phyloP scores from a whole-genome alignment of 2,113 vertebrate species.

The Ibidorhyncha struthersii region DNA sequence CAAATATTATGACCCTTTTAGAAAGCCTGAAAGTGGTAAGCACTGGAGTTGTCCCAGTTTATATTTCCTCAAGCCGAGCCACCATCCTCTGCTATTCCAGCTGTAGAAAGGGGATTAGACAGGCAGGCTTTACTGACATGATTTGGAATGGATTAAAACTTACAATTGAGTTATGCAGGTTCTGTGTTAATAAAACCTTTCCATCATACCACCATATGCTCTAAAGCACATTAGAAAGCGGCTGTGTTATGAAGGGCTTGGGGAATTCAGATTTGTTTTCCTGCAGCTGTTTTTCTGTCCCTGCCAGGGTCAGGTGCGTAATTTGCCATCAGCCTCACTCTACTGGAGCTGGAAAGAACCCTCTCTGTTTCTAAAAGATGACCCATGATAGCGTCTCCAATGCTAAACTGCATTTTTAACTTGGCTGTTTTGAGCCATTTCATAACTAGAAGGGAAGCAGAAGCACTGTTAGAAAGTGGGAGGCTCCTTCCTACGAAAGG shows the following conservation, averaged over 20 bases:
- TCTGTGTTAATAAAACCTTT: conserved; percentile 48
- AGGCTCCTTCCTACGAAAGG: neutral
- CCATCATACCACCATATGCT: conserved; percentile 8
- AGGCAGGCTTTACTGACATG: neutral
- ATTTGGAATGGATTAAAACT: conserved; percentile 34
- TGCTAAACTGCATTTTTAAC: neutral
- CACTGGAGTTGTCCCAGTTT: neutral
- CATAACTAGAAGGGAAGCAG: neutral
- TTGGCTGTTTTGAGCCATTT: neutral
- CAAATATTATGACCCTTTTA: neutral
- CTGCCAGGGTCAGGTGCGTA: neutral
- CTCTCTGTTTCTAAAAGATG: neutral
- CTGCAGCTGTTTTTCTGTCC: conserved; percentile 33
- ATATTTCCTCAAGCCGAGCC: neutral
- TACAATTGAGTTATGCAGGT: conserved; percentile 38
- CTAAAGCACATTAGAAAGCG: neutral
- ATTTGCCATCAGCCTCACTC: neutral
- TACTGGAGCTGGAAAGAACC: neutral
- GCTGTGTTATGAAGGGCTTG: neutral
- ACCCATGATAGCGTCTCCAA: neutral
- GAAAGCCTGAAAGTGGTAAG: neutral
- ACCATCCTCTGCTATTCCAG: neutral
- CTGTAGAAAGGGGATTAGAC: neutral
- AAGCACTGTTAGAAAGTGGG: neutral
- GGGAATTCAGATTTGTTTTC: conserved; percentile 39